Evolutionary conservation across 2,113 vertebrate species (phyloP), one percentile per base, ranked within the genome.

Genomic region (Oreochromis niloticus): DNA sequence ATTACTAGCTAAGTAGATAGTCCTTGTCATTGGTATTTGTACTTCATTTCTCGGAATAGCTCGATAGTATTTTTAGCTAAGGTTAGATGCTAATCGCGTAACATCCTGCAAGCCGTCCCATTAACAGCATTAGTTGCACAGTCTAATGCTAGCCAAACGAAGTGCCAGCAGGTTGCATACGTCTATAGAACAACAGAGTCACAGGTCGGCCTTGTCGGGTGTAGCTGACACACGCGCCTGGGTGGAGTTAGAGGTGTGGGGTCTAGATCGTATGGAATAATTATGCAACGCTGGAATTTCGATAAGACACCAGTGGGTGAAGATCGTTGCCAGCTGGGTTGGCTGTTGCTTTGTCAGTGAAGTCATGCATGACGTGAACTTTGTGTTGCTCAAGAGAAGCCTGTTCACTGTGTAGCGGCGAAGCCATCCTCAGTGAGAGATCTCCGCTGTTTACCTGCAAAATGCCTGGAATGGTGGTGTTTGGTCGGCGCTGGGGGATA

Each of bases 401-500:
- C 9, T 5, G 2, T 4, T 41, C 17, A 4, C 50, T 14, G 57
- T 6, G 22, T 19, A 9, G 4, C 39, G 43, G 11, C n/a, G 2
- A 2, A 7, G 6, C 39, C 16, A 9, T 7, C 22, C 4, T 46
- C 83, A 2, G n/a, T n/a, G 61, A 54, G 46, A 22, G 7, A 55
- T 50, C 6, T 46, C 7, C 3, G 13, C 10, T 8, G 19, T 73
- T 27, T 1, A 54, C 6, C 54, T n/a, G 30, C 82, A 92, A 19
- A 6, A 99, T 99, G 98, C 98, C 98, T 6, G 98, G 98, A 1
- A 91, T 99, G 93, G 96, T 98, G 81, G 94, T 96, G 14, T 98
- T 99, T 80, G 98, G 98, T 39, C 95, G 98, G 91, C 98, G 98
- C 75, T 99, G 98, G 98, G 97, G 96, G 14, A 97, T 99, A 22